Evolutionary conservation across 2,888 invertebrate species (phyloP).

Genomic region (Polymixis lichenea): DNA sequence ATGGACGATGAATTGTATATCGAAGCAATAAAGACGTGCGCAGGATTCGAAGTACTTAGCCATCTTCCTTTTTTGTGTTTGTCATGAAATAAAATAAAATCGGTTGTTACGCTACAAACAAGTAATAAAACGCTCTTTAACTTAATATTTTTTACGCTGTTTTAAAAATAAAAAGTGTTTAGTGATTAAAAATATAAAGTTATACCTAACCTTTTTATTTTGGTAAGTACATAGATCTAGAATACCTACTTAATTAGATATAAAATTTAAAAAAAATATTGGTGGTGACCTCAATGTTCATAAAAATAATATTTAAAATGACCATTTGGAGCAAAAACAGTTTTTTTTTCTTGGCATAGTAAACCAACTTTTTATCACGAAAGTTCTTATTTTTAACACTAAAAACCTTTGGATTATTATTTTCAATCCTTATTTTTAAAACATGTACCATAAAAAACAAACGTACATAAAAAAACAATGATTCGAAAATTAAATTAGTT

Average conservation of each 20-base stretch:
- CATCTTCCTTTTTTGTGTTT: slow-evolving; percentile 25
- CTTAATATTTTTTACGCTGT: too few relatives aligned
- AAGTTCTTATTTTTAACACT: too few relatives aligned
- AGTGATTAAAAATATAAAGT: background rate
- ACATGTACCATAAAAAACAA: background rate
- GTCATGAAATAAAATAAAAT: slow-evolving; percentile 14
- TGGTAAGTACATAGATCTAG: too few relatives aligned
- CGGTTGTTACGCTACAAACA: background rate
- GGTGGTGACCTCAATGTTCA: background rate
- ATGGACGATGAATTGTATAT: slow-evolving; percentile 54
- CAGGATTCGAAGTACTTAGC: slow-evolving; percentile 38
- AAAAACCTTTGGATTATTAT: background rate
- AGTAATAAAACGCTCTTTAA: too few relatives aligned
- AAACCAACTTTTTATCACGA: background rate
- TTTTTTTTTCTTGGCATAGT: too few relatives aligned
- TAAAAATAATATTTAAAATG: background rate
- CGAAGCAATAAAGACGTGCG: slow-evolving; percentile 50
- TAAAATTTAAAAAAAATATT: background rate
- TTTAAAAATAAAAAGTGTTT: background rate
- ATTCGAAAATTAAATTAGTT: slow-evolving; percentile 62
- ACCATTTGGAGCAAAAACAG: too few relatives aligned
- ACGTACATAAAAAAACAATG: slow-evolving; percentile 18
- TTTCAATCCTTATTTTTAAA: background rate
- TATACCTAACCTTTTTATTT: too few relatives aligned
- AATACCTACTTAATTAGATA: background rate